phyloP scores from a whole-genome alignment of 2,113 vertebrate genomes.

The Willisornis vidua region DNA sequence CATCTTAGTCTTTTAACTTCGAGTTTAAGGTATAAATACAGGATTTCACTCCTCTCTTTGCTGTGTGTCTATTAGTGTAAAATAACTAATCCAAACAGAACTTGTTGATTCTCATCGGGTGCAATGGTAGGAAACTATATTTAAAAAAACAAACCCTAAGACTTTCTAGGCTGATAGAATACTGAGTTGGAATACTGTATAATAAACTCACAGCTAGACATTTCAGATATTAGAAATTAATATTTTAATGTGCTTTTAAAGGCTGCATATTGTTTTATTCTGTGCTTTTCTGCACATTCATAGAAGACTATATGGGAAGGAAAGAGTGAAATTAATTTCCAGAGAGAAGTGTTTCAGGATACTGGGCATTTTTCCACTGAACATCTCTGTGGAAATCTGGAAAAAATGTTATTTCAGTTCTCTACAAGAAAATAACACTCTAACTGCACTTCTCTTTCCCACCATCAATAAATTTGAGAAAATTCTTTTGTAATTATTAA shows the following conservation, averaged over 20 bases:
- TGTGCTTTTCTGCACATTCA: not conserved
- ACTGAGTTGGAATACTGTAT: not conserved
- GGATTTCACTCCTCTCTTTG: not conserved
- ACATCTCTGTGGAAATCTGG: constrained; percentile 56
- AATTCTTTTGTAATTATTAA: constrained; percentile 26
- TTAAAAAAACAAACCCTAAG: not conserved
- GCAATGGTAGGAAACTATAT: not conserved
- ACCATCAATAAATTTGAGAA: constrained; percentile 41
- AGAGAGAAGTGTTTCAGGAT: constrained; percentile 52
- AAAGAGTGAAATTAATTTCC: constrained; percentile 59
- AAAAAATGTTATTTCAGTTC: constrained; percentile 54
- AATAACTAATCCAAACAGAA: not conserved
- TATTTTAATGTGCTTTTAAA: not conserved
- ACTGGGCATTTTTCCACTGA: constrained; percentile 53
- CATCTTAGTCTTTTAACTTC: not conserved
- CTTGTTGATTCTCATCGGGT: not conserved
- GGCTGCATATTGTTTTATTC: not conserved
- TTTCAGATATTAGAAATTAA: not conserved
- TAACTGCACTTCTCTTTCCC: constrained; percentile 37
- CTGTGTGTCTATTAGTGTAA: not conserved
- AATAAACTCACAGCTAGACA: not conserved
- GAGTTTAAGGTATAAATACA: not conserved
- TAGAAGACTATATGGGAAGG: not conserved
- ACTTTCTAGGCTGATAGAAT: not conserved
- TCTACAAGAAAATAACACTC: constrained; percentile 7